Percentiles rank a stretch among this genome's conserved stretches.
Evolutionary conservation across 2,113 vertebrate genomes (phyloP).

Genomic region (Corythoichthys intestinalis): DNA sequence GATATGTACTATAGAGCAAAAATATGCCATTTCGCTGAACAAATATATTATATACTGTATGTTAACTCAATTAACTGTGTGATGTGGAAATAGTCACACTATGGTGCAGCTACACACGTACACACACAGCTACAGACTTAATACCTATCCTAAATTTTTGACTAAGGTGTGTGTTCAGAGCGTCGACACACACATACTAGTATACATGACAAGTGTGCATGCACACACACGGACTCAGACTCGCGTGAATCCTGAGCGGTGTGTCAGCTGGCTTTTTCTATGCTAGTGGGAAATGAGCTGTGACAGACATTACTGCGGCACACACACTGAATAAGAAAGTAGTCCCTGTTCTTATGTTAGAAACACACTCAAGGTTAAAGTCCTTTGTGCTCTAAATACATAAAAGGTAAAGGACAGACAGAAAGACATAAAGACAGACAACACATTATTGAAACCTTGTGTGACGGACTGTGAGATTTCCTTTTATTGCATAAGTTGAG

Average conservation of each 20-base stretch:
- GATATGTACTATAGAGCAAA: not conserved
- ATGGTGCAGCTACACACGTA: not conserved
- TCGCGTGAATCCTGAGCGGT: slow-evolving; percentile 34
- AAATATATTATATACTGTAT: not conserved
- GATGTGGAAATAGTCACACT: not conserved
- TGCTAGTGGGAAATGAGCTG: slow-evolving; percentile 53
- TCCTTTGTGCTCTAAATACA: slow-evolving; percentile 17
- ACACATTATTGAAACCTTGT: not conserved
- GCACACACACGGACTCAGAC: slow-evolving; percentile 25
- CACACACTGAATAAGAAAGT: slow-evolving; percentile 55
- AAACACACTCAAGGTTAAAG: slow-evolving; percentile 47
- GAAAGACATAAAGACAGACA: not conserved
- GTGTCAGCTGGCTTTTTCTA: slow-evolving; percentile 56
- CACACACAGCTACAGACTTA: not conserved
- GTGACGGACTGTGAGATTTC: slow-evolving; percentile 33
- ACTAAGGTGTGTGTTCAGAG: not conserved
- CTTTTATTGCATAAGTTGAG: slow-evolving; percentile 42
- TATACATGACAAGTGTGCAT: not conserved
- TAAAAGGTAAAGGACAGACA: not conserved
- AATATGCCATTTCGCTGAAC: not conserved
- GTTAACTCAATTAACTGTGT: not conserved
- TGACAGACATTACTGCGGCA: slow-evolving; percentile 56
- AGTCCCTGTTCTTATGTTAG: slow-evolving; percentile 14
- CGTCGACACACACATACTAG: not conserved
- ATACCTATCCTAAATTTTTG: slow-evolving; percentile 10